phyloP scores from a whole-genome alignment of 2,888 invertebrate species.

The Griposia aprilina region DNA sequence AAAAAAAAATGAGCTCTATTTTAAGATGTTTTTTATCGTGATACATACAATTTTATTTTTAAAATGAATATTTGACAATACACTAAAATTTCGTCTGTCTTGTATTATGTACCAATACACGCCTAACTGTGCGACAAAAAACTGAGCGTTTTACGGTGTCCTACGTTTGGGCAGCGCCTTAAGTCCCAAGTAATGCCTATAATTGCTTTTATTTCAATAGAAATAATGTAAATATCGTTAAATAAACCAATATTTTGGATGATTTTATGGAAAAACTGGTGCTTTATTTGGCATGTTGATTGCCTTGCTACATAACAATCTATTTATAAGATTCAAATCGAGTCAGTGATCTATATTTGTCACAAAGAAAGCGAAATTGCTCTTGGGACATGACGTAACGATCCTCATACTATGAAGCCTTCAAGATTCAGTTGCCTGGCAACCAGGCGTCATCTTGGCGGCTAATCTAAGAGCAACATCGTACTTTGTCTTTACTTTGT shows the following conservation, averaged over 20 bases:
- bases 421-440: conserved; percentile 14
- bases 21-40: too few species aligned
- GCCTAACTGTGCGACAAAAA: too few species aligned
- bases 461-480: not conserved
- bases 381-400: not conserved
- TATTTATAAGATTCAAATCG: conserved; percentile 25
- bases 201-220: too few species aligned
- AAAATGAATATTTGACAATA: too few species aligned
- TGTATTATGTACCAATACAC: too few species aligned
- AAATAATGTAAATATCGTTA: not conserved
- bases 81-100: too few species aligned
- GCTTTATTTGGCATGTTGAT: conserved; percentile 5
- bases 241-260: not conserved
- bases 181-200: too few species aligned
- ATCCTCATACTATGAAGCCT: not conserved
- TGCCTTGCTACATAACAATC: conserved; percentile 9
- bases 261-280: not conserved
- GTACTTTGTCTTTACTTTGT: not conserved
- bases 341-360: conserved; percentile 19
- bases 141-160: too few species aligned
- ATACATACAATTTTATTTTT: too few species aligned
- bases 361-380: conserved; percentile 44
- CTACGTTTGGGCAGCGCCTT: too few species aligned
- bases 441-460: not conserved
- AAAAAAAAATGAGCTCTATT: too few species aligned